Evolutionary conservation across 2,797 vertebrate genomes (phyloP), one percentile per base, ranked within the genome.

Genomic region (Monodelphis domestica): DNA sequence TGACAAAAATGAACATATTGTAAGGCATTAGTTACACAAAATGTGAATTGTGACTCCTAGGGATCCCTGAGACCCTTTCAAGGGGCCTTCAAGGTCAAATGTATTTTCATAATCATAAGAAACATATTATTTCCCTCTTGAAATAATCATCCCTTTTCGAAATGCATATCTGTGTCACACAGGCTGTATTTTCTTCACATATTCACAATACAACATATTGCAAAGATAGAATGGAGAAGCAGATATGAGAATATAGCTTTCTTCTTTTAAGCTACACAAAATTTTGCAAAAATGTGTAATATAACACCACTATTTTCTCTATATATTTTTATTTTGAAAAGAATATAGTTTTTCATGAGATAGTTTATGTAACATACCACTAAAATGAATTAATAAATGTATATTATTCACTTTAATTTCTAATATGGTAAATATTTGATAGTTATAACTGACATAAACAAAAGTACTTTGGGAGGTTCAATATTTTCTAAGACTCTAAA

Each of bases 1-100:
- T 89, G 56, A 51, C 87, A 96, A 52, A 15, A 59, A 95, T 63
- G 90, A 93, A 95, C 91, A 55, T 89, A 57, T 28, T 91, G 90
- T 28, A 51, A 26, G 52, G 88, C 17, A 87, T 12, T 50, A 91
- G 14, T 90, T 92, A 87, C 30, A 90, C 90, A 92, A 94, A 38
- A 10, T 53, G 51, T 56, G 50, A 55, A 88, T 15, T 94, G 17
- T 45, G 15, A 21, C 17, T 78, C n/a, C 17, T 45, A 78, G 63
- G n/a, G 17, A 45, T 78, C 2, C 17, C 17, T 9, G 63, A 24
- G 63, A 78, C n/a, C n/a, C 63, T 78, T 78, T 78, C 63, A 78
- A 38, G 17, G 17, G n/a, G 5, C 10, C n/a, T 78, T 78, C 63
- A 78, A 78, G 63, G 63, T 38, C n/a, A 78, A 45, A 78, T 28